These are phyloP conservation scores for Danio albolineatus DNA, from an alignment of 2,797 vertebrate species.

Conservation along the genomic window DNA sequence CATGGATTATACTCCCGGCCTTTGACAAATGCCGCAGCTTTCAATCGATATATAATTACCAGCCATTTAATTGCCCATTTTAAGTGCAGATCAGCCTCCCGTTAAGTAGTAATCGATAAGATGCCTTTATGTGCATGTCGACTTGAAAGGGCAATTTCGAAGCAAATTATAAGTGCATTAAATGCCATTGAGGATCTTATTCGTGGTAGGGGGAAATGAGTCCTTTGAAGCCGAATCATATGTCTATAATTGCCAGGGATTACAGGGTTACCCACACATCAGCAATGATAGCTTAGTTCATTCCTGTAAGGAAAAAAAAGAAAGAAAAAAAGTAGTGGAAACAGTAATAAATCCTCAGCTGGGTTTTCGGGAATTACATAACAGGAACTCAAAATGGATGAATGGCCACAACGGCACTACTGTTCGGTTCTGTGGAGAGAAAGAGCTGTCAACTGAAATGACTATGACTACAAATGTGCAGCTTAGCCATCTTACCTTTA, in stretches of 20 bases:
- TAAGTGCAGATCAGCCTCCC: slow-evolving; percentile 60
- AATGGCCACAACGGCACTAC: slow-evolving; percentile 6
- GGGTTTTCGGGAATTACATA: not conserved
- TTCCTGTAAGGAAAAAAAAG: not conserved
- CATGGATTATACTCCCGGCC: slow-evolving; percentile 63
- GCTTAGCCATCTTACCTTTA: slow-evolving; percentile 20
- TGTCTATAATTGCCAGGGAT: slow-evolving; percentile 50
- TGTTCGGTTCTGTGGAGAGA: slow-evolving; percentile 30
- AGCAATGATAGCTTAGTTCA: slow-evolving; percentile 39
- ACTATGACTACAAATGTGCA: slow-evolving; percentile 37
- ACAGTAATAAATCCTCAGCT: slow-evolving; percentile 25
- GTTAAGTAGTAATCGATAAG: slow-evolving; percentile 62
- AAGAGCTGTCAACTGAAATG: slow-evolving; percentile 50
- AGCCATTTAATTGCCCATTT: slow-evolving; percentile 72
- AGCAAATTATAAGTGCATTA: slow-evolving; percentile 64
- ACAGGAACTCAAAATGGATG: slow-evolving; percentile 3
- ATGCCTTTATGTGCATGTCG: slow-evolving; percentile 52
- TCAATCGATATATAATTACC: slow-evolving; percentile 76
- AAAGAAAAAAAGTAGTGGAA: slow-evolving; percentile 12
- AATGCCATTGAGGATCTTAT: slow-evolving; percentile 61
- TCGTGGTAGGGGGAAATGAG: slow-evolving; percentile 50
- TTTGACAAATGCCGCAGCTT: slow-evolving; percentile 67
- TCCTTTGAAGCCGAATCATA: slow-evolving; percentile 53
- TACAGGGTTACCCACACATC: slow-evolving; percentile 12
- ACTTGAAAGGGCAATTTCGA: slow-evolving; percentile 62